Conservation (phyloP, 2,113 vertebrate species). For the Chloroceryle aenea region DNA sequence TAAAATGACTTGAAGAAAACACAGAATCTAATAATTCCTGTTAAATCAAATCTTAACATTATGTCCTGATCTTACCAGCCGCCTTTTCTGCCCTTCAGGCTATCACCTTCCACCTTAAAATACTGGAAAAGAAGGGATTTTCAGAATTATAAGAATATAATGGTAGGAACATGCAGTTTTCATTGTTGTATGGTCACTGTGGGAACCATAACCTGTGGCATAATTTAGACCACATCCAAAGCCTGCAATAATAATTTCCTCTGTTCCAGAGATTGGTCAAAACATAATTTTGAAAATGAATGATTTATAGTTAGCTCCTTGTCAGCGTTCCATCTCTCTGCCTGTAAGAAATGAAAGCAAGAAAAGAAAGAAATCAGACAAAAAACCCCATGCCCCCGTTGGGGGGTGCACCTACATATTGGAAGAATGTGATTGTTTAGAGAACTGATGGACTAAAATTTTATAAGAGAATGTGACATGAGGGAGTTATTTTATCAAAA, state of each 20-base stretch:
- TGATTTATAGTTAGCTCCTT: neutral
- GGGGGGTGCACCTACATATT: neutral
- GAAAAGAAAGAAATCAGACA: neutral
- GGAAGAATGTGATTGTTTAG: neutral
- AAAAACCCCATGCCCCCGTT: neutral
- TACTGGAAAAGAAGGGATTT: neutral
- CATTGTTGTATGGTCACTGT: neutral
- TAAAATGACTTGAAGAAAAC: too few relatives aligned
- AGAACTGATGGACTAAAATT: neutral
- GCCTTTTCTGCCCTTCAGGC: neutral
- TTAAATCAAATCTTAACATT: neutral
- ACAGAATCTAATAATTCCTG: neutral
- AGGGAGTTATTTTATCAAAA: neutral
- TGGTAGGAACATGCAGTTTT: neutral
- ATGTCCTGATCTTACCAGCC: neutral
- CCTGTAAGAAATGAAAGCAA: neutral
- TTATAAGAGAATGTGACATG: neutral
- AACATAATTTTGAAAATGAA: neutral
- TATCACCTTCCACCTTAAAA: neutral
- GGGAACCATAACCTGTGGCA: neutral
- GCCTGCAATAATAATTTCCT: neutral
- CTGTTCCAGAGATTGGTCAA: neutral
- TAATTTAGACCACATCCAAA: conserved; percentile 1
- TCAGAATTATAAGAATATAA: neutral
- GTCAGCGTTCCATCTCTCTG: neutral